Conservation (phyloP, 2,113 vertebrate species). For the Oxyura jamaicensis region DNA sequence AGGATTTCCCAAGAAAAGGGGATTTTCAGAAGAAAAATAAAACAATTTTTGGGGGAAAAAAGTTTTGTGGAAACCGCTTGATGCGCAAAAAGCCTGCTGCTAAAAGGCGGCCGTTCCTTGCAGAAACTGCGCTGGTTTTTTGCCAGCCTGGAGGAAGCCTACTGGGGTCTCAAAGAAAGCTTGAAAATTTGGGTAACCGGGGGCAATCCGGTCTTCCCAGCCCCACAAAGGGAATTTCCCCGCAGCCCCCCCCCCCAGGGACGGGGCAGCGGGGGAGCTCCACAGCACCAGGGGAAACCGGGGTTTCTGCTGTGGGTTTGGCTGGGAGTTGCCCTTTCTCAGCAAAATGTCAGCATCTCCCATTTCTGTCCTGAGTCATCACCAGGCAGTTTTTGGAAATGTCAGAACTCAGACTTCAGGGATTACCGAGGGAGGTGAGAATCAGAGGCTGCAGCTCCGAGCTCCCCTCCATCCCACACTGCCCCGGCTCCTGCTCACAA, state of each 20-base stretch:
- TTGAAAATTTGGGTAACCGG: not conserved
- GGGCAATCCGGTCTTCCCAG: not conserved
- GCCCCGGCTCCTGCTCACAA: not conserved
- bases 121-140: not conserved
- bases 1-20: not conserved
- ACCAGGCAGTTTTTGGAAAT: not conserved
- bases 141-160: fast-evolving
- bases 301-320: too few species aligned
- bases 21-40: not conserved
- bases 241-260: not conserved
- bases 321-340: not conserved
- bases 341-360: not conserved
- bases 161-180: fast-evolving
- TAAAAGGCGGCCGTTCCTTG: fast-evolving
- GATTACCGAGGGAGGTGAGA: not conserved
- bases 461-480: not conserved
- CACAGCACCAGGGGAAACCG: not conserved
- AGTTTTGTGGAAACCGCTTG: not conserved
- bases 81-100: not conserved
- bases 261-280: not conserved
- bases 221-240: not conserved
- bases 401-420: not conserved
- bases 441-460: not conserved
- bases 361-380: not conserved
- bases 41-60: fast-evolving